Percentiles rank a stretch among this genome's conserved stretches.
phyloP scores from a whole-genome alignment of 2,888 invertebrate genomes.

The Venusia cambrica region DNA sequence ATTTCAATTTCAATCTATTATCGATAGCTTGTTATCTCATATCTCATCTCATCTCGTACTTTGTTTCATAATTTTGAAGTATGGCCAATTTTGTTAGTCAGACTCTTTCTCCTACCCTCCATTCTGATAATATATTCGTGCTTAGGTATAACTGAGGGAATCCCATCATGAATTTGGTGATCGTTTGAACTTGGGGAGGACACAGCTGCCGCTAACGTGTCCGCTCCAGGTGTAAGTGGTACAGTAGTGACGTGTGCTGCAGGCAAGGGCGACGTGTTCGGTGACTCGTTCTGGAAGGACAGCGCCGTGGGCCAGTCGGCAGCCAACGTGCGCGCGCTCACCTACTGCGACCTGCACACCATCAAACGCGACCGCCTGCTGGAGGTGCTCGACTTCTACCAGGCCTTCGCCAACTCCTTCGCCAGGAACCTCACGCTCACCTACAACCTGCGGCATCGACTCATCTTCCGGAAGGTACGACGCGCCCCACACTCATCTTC shows the following conservation, averaged over 20 bases:
- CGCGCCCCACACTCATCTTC: too few relatives aligned
- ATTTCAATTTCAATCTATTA: too few relatives aligned
- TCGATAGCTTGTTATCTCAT: too few relatives aligned
- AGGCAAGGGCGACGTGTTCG: constrained; percentile 99
- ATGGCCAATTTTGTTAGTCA: too few relatives aligned
- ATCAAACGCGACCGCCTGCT: constrained; percentile 97
- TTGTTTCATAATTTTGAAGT: too few relatives aligned
- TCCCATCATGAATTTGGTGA: too few relatives aligned
- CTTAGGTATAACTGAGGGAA: too few relatives aligned
- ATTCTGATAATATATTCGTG: too few relatives aligned
- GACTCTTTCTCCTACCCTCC: too few relatives aligned
- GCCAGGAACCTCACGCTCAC: constrained; percentile 98
- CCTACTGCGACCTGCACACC: constrained; percentile 99
- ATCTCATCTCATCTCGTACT: too few relatives aligned
- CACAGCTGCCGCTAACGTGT: too few relatives aligned
- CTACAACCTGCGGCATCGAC: constrained; percentile 97
- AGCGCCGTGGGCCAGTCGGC: constrained; percentile 98
- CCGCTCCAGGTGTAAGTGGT: neutral
- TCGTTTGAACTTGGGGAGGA: too few relatives aligned
- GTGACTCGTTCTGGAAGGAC: constrained; percentile 99
- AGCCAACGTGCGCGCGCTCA: constrained; percentile 98
- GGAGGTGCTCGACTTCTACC: constrained; percentile 99
- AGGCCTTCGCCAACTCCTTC: constrained; percentile 99
- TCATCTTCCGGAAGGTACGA: constrained; percentile 86
- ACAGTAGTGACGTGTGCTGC: constrained; percentile 21